Percentiles rank a stretch among this genome's conserved stretches.
Conservation (phyloP, 2,888 invertebrate genomes). For the Mesochorus sp. region DNA sequence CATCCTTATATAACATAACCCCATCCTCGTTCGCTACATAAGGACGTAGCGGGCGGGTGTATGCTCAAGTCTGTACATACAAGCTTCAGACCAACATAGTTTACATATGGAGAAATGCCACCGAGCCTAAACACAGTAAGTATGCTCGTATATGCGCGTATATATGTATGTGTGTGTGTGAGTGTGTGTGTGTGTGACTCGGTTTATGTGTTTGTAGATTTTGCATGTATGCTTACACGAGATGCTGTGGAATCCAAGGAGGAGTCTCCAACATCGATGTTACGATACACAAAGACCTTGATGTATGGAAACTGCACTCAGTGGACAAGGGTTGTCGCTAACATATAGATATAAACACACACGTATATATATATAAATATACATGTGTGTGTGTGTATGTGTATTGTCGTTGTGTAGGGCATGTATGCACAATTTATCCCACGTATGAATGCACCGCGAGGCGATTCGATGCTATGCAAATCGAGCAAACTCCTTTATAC, state of each 20-base stretch:
- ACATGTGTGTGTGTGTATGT: background rate
- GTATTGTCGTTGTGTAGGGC: conserved; percentile 6
- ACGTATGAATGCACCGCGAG: conserved; percentile 49
- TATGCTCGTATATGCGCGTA: too few relatives aligned
- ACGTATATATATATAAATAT: too few relatives aligned
- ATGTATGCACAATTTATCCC: conserved; percentile 48
- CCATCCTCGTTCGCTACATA: conserved; percentile 6
- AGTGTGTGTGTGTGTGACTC: background rate
- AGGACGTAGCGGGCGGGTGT: conserved; percentile 29
- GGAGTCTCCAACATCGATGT: conserved; percentile 28
- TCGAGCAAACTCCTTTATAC: conserved; percentile 74
- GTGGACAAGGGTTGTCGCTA: conserved; percentile 8
- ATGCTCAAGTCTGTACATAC: conserved; percentile 43
- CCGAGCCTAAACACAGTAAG: conserved; percentile 35
- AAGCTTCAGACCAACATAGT: conserved; percentile 13
- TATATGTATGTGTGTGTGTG: too few relatives aligned
- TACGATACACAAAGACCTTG: conserved; percentile 40
- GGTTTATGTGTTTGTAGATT: conserved; percentile 52
- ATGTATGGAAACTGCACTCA: conserved; percentile 10
- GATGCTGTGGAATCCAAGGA: conserved; percentile 47
- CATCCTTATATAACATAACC: conserved; percentile 43
- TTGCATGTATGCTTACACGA: conserved; percentile 48
- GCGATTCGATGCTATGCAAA: conserved; percentile 74
- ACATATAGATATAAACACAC: too few relatives aligned
- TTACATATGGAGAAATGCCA: conserved; percentile 54